Evolutionary conservation across 1,140 invertebrate species (phyloP).

Genomic region (Hetaerina americana): DNA sequence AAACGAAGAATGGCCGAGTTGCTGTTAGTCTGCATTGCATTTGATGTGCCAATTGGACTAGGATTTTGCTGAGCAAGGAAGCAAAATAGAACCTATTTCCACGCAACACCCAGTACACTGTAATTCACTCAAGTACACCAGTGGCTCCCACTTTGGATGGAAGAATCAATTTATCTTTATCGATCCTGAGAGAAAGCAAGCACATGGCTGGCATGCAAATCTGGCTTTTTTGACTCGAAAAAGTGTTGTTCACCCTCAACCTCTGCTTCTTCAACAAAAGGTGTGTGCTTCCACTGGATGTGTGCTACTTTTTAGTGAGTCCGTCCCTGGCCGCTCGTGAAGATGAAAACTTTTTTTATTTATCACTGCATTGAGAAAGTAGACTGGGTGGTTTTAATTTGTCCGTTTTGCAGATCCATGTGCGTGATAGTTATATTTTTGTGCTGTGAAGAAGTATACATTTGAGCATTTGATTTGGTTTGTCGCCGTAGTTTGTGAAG

Average conservation of each 20-base stretch:
- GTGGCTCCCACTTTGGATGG: no score
- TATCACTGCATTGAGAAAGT: neutral
- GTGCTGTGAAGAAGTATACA: no score
- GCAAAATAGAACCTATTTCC: no score
- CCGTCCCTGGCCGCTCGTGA: neutral
- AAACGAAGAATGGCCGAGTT: neutral
- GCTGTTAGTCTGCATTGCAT: neutral
- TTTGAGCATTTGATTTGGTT: no score
- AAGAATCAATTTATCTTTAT: no score
- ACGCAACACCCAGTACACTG: no score
- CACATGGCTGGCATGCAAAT: neutral
- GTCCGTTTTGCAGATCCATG: neutral
- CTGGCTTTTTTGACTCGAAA: neutral
- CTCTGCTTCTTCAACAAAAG: neutral
- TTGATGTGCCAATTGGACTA: neutral
- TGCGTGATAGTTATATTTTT: no score
- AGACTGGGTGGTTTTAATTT: neutral
- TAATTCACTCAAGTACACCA: no score
- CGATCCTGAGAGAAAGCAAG: neutral
- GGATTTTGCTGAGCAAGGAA: neutral
- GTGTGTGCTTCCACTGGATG: neutral
- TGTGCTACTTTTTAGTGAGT: neutral
- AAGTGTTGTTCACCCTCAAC: neutral
- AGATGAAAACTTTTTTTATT: neutral
- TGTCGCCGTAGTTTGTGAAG: no score